Evolutionary conservation across 92 coral and sea anemone genomes (phyloP).

Genomic region (Porites rus): DNA sequence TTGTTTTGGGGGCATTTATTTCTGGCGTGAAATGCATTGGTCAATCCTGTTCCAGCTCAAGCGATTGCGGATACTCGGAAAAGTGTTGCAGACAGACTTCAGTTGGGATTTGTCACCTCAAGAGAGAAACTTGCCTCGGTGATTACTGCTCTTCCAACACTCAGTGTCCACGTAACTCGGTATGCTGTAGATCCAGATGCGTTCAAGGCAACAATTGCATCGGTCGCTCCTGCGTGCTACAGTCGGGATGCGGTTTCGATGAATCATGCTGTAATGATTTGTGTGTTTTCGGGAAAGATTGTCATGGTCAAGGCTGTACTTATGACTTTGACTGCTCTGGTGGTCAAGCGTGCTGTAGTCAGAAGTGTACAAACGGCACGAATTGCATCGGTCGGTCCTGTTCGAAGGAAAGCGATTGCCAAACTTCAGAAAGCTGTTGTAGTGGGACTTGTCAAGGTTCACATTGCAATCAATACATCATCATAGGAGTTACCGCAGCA

Average conservation of each 20-base stretch:
- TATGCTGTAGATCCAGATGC: not conserved
- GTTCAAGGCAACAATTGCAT: not conserved
- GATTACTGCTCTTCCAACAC: not conserved
- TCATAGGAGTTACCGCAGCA: not conserved
- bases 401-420: too few species aligned
- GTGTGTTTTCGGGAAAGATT: not conserved
- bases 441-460: too few species aligned
- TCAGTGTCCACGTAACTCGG: not conserved
- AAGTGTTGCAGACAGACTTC: not conserved
- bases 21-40: not conserved
- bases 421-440: too few species aligned
- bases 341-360: not conserved
- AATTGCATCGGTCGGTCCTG: too few species aligned
- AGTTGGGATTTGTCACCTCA: not conserved
- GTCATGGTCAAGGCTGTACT: not conserved
- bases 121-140: not conserved
- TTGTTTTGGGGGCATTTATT: too few species aligned
- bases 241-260: not conserved
- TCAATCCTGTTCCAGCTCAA: not conserved
- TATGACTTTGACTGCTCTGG: not conserved
- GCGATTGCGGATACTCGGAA: not conserved
- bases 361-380: not conserved
- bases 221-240: not conserved
- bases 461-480: too few species aligned
- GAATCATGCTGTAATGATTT: not conserved